phyloP scores from a whole-genome alignment of 2,888 invertebrate species.

The Lapara coniferarum region DNA sequence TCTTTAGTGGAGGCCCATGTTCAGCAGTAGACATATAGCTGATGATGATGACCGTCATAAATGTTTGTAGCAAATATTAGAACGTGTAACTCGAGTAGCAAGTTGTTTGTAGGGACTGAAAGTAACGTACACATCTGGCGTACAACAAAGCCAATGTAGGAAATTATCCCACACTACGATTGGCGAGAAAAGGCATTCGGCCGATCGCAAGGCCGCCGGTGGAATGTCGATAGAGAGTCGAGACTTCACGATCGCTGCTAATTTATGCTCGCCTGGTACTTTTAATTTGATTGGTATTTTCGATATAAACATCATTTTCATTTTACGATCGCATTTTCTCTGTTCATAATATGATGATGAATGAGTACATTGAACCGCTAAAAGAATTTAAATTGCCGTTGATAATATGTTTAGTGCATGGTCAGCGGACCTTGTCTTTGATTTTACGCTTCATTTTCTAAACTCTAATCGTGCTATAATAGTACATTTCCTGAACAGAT shows the following conservation, averaged over 20 bases:
- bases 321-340: conserved; percentile 29
- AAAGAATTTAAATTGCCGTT: conserved; percentile 29
- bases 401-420: conserved; percentile 25
- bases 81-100: not conserved
- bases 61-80: too few species aligned
- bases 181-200: conserved; percentile 49
- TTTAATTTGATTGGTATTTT: conserved; percentile 34
- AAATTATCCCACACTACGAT: conserved; percentile 41
- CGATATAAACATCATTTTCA: conserved; percentile 29
- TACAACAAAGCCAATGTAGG: conserved; percentile 39
- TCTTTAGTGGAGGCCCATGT: too few species aligned
- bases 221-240: conserved; percentile 72
- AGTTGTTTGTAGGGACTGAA: not conserved
- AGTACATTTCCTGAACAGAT: not conserved
- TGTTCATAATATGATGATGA: conserved; percentile 30
- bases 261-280: conserved; percentile 55
- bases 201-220: conserved; percentile 58
- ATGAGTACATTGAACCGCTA: conserved; percentile 1
- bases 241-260: conserved; percentile 54
- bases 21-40: too few species aligned
- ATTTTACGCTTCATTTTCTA: conserved; percentile 15
- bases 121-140: conserved; percentile 12
- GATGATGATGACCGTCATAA: too few species aligned
- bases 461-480: not conserved
- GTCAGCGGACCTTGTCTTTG: conserved; percentile 13